A percentile compares a stretch with the other conserved stretches of the same genome.
phyloP scores from a whole-genome alignment of 2,888 invertebrate species.

The Entomobrya proxima region DNA sequence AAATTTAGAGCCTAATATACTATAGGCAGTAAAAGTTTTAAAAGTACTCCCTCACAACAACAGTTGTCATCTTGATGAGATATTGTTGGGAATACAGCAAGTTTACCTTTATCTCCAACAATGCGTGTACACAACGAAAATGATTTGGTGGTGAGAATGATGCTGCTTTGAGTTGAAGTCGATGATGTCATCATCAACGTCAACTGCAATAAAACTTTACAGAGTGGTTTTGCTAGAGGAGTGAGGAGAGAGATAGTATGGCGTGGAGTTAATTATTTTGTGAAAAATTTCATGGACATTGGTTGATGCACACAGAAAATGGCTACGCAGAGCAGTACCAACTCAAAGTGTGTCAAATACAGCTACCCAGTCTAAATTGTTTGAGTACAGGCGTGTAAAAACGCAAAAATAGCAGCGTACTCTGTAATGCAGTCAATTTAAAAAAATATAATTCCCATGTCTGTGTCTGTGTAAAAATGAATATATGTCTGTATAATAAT shows the following conservation, averaged over 20 bases:
- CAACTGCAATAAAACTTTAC: not conserved
- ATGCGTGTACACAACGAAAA: no score
- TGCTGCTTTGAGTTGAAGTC: not conserved
- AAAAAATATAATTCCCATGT: not conserved
- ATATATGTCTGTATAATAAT: no score
- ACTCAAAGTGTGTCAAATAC: not conserved
- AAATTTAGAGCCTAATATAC: no score
- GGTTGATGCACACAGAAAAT: not conserved
- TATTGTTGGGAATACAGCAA: conserved; percentile 15
- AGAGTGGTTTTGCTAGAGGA: no score
- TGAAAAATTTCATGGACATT: conserved; percentile 16
- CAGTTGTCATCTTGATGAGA: no score
- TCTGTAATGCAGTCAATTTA: not conserved
- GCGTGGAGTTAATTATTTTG: conserved; percentile 25
- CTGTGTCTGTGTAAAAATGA: not conserved
- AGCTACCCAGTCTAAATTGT: not conserved
- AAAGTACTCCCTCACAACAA: not conserved
- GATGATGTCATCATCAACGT: conserved; percentile 28
- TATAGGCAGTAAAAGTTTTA: no score
- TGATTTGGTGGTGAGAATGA: conserved; percentile 20
- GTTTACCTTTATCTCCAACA: conserved; percentile 9
- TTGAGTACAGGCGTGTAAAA: not conserved
- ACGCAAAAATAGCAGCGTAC: not conserved
- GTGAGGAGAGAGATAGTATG: not conserved
- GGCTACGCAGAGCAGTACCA: not conserved